Percentiles rank a stretch among this genome's conserved stretches.
Conservation (phyloP, 2,113 vertebrate species). For the Carettochelys insculpta region DNA sequence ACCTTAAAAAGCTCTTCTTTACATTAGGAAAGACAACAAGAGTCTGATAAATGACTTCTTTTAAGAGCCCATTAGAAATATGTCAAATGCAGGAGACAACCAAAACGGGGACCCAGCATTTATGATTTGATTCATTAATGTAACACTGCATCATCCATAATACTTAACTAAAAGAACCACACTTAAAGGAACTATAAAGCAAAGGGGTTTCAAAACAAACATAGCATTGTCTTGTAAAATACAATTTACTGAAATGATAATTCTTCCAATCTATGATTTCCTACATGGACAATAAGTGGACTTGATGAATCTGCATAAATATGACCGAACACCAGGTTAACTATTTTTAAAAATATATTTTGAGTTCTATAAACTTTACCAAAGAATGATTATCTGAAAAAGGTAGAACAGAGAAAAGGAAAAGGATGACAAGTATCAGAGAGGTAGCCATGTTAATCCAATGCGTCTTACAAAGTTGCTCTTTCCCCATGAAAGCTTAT, state of each 20-base stretch:
- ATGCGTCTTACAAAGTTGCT: no score
- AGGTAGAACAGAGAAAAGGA: not conserved
- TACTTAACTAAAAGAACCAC: not conserved
- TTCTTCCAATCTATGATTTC: not conserved
- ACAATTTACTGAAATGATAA: not conserved
- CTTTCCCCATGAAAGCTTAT: no score
- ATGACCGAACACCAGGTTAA: not conserved
- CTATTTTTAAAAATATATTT: not conserved
- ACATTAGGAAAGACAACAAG: not conserved
- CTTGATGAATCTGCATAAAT: not conserved
- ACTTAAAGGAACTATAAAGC: not conserved
- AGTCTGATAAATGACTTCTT: not conserved
- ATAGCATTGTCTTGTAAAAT: not conserved
- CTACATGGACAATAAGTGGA: not conserved
- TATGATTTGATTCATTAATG: slow-evolving; percentile 14
- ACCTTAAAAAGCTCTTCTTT: not conserved
- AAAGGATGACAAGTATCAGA: no score
- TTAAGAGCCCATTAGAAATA: slow-evolving; percentile 19
- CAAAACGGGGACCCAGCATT: not conserved
- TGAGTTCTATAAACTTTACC: not conserved
- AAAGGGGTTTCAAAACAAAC: not conserved
- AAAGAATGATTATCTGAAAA: not conserved
- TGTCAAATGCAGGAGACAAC: not conserved
- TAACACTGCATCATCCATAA: not conserved
- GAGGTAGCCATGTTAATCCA: no score